Conservation (phyloP, 1,140 invertebrate species). For the Papilio glaucus region DNA sequence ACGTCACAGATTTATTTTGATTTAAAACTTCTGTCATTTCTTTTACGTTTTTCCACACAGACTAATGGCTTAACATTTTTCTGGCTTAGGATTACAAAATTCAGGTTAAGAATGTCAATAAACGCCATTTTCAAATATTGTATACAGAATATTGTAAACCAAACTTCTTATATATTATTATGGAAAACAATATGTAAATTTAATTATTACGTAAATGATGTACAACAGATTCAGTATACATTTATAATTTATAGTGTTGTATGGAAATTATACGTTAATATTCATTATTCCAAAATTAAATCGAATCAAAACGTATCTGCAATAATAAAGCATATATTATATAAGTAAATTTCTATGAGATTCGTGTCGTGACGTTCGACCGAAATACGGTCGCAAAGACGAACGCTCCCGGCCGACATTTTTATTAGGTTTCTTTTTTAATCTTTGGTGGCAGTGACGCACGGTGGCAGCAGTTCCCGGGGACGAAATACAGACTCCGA, state of each 20-base stretch:
- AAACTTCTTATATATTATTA: too few species aligned
- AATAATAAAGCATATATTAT: conserved; percentile 14
- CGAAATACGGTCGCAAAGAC: conserved; percentile 69
- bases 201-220: not conserved
- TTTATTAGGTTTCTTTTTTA: conserved; percentile 64
- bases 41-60: too few species aligned
- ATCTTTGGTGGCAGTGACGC: conserved; percentile 70
- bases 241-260: not conserved
- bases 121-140: too few species aligned
- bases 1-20: too few species aligned
- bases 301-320: not conserved
- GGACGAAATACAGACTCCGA: conserved; percentile 51
- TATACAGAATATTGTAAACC: too few species aligned
- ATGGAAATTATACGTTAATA: not conserved
- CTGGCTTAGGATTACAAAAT: too few species aligned
- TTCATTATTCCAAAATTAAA: not conserved
- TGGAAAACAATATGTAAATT: not conserved
- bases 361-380: conserved; percentile 46
- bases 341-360: conserved; percentile 52
- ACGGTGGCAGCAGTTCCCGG: conserved; percentile 66
- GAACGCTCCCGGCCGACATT: conserved; percentile 50
- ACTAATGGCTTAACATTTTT: too few species aligned
- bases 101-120: too few species aligned
- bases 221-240: too few species aligned
- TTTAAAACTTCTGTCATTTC: too few species aligned